These are phyloP conservation scores for Radopholus similis DNA, from an alignment of 1,140 invertebrate species.

Conservation along the genomic window DNA sequence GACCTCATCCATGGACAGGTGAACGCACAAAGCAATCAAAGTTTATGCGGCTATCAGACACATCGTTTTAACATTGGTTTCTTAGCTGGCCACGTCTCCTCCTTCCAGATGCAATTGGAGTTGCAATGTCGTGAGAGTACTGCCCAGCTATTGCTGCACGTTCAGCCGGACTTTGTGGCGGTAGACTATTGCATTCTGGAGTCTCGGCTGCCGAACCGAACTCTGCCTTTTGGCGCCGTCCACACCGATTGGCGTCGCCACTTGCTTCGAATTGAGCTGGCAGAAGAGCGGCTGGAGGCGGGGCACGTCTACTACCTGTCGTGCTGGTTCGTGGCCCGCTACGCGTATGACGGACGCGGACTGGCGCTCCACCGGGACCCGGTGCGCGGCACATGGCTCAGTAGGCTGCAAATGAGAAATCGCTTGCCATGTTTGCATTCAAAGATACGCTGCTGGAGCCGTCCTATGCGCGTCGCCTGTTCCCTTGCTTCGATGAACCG, in stretches of 20 bases:
- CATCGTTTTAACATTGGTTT: too few relatives aligned
- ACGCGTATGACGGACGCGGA: background rate
- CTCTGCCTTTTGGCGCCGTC: too few relatives aligned
- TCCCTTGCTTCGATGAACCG: conserved; percentile 38
- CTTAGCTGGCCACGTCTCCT: too few relatives aligned
- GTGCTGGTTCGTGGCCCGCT: background rate
- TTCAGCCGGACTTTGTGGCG: background rate
- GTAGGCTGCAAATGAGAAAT: background rate
- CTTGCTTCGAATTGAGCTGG: background rate
- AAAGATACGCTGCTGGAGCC: conserved; percentile 37
- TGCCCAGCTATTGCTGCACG: background rate
- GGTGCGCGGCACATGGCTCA: background rate
- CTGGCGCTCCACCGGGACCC: background rate
- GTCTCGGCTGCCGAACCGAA: background rate
- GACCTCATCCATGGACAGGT: too few relatives aligned
- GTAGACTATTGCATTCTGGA: background rate
- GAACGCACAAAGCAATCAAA: too few relatives aligned
- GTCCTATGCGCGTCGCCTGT: conserved; percentile 16
- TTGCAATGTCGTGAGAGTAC: conserved; percentile 1
- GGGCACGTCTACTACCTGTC: background rate
- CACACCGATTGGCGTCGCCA: background rate
- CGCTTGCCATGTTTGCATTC: background rate
- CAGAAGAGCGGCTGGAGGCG: background rate
- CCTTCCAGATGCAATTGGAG: background rate
- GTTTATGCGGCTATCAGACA: too few relatives aligned